Base-by-base conservation (phyloP, 2,888 invertebrate genomes). In the Drosophila sordidula region DNA sequence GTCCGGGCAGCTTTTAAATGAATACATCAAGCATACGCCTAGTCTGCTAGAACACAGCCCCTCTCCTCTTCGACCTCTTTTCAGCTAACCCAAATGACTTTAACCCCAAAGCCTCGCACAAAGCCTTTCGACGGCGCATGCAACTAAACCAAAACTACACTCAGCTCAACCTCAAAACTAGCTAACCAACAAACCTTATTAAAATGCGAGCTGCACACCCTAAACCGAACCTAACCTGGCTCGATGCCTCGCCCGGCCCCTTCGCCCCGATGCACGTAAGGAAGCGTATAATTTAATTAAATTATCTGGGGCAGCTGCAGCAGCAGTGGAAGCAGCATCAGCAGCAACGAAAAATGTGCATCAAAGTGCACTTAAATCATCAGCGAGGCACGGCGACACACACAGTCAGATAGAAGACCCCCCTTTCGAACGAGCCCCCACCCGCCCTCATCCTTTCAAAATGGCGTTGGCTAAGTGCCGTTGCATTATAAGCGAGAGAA, bases 331-430 rank as follows among this genome's bases (percentile, higher is more conserved):
- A 39, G 38, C 59, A 55, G 70, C 70, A 70, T 55, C 78, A 78
- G 75, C 71, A 72, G 85, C 83, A 82, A 88, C 84, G 86, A 88
- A 88, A 85, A 85, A 85, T 88, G 87, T 83, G 89, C 84, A 85
- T 85, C 87, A 85, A 85, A 85, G 89, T 88, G 89, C 84, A 85
- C 89, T 85, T 85, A 85, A 88, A 85, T 85, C 84, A 86, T 88
- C 87, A 88, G 89, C 84, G 78, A 86, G 84, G 84, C 89, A 85
- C 84, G 89, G 87, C 78, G 80, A 88, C 87, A 86, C 70, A 82
- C 88, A 82, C 76, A 61, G 51, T 26, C 58, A 70, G 69, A 70
- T 64, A 66, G 54, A 44, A 44, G 49, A 47, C 38, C 47, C 29
- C 29, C 57, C 45, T 45, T 52, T 54, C 74, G 18, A 59, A 38